A percentile compares a stretch with the other conserved stretches of the same genome.
Evolutionary conservation across 2,888 invertebrate species (phyloP).

Genomic region (Malachius bipustulatus): DNA sequence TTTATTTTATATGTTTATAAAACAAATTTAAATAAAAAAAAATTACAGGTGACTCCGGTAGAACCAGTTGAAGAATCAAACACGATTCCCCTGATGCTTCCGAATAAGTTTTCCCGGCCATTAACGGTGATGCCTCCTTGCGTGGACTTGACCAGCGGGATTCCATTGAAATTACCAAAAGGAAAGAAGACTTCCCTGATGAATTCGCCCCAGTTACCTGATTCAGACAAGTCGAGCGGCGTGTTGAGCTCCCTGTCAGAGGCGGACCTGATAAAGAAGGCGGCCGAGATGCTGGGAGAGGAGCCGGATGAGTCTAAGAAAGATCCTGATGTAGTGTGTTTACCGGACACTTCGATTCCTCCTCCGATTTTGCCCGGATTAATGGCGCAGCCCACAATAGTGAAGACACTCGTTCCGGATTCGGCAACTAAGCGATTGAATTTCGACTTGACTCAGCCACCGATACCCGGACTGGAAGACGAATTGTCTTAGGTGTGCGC

Average conservation of each 20-base stretch:
- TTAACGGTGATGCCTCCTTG: slow-evolving; percentile 13
- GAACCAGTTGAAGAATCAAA: slow-evolving; percentile 15
- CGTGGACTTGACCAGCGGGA: slow-evolving; percentile 20
- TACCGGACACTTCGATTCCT: slow-evolving; percentile 19
- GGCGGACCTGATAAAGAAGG: slow-evolving; percentile 45
- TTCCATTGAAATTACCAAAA: slow-evolving; percentile 33
- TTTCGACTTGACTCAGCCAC: slow-evolving; percentile 30
- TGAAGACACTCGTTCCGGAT: slow-evolving; percentile 11
- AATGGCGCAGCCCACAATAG: slow-evolving; percentile 19
- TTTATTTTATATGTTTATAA: slow-evolving; percentile 15
- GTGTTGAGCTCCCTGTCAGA: slow-evolving; percentile 43
- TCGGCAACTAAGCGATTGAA: slow-evolving; percentile 24
- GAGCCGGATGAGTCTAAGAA: slow-evolving; percentile 22
- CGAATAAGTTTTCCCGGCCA: slow-evolving; percentile 28
- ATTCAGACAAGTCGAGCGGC: slow-evolving; percentile 24
- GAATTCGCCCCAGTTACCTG: slow-evolving; percentile 14
- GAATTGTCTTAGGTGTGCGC: slow-evolving; percentile 15
- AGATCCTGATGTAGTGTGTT: slow-evolving; percentile 10
- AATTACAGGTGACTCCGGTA: neutral
- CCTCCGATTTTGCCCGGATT: slow-evolving; percentile 35
- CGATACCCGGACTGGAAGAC: slow-evolving; percentile 34
- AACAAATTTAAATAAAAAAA: slow-evolving; percentile 9
- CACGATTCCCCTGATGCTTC: slow-evolving; percentile 36
- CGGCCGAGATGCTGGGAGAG: slow-evolving; percentile 44
- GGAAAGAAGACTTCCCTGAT: slow-evolving; percentile 15